Evolutionary conservation across 1,140 invertebrate species (phyloP), one percentile per base, ranked within the genome.

Genomic region (Drosophila ercepeae): DNA sequence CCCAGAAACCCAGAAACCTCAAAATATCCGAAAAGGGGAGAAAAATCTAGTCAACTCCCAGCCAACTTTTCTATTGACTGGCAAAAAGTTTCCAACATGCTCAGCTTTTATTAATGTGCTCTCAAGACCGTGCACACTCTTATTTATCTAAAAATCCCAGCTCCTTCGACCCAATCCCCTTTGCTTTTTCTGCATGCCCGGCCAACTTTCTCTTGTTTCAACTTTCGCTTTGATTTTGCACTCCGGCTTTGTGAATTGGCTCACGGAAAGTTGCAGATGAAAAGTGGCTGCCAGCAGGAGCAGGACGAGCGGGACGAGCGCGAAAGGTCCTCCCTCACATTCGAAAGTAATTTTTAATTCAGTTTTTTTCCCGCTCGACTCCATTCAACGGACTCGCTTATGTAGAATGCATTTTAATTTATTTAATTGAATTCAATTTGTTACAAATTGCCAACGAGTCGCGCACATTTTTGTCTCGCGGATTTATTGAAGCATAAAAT

Each of bases 401-500:
- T 81, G 61, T 60, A 76, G 74, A 84, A 84, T 88, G 82, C 82
- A 86, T 59, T 86, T 88, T 88, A 88, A 88, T 82, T 82, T 74
- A 86, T 82, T 88, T 86, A 81, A 86, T 88, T 86, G 73, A 86
- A 86, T 82, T 88, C 63, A 81, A 86, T 88, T 86, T 88, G 68
- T 64, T 46, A 65, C 72, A 63, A 79, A 86, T 86, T 76, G 81
- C 76, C 49, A 74, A 57, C 54, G 75, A 52, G 65, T 59, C 36
- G 14, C 14, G 16, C 36, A 29, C 50, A 42, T 29, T 19, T 55
- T 32, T 59, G 41, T 51, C 23, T 48, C 48, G 49, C 72, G 76
- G 76, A 88, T 88, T 88, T 88, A 88, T 88, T 88, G 75, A 78
- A 82, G 83, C 74, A 75, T 88, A 82, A 75, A 89, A 88, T 67